These are phyloP conservation scores for Drosophila auraria DNA, from an alignment of 1,140 invertebrate genomes.

Conservation along the genomic window DNA sequence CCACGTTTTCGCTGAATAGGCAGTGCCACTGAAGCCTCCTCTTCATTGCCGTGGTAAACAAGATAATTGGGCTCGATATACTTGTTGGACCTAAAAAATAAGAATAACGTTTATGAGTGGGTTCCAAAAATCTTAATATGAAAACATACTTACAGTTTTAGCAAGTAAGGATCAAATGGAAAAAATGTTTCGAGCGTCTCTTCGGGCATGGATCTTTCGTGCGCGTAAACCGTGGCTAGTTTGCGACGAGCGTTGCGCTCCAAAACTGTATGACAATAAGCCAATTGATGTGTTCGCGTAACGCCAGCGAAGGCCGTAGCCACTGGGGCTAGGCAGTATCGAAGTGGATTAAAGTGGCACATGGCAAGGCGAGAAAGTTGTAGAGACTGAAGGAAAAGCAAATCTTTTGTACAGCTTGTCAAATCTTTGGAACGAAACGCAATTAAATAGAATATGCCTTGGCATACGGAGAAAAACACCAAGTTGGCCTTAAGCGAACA, in stretches of 20 bases:
- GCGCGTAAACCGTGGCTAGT: constrained; percentile 87
- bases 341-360: constrained; percentile 93
- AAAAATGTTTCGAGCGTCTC: constrained; percentile 90
- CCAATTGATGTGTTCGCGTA: constrained; percentile 94
- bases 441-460: constrained; percentile 95
- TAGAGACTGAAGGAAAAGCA: constrained; percentile 91
- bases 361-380: constrained; percentile 94
- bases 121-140: constrained; percentile 44
- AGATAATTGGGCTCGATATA: constrained; percentile 61
- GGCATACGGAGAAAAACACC: constrained; percentile 95
- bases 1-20: constrained; percentile 75
- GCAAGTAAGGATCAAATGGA: constrained; percentile 92
- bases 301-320: constrained; percentile 94
- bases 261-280: constrained; percentile 96
- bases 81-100: constrained; percentile 52
- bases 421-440: constrained; percentile 94
- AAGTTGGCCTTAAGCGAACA: constrained; percentile 89
- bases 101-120: not conserved
- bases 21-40: constrained; percentile 25
- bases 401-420: constrained; percentile 87
- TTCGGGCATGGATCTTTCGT: constrained; percentile 85
- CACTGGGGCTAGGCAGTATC: constrained; percentile 91
- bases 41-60: constrained; percentile 58
- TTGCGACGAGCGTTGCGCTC: constrained; percentile 92
- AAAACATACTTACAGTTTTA: constrained; percentile 85